Evolutionary conservation across 2,113 vertebrate genomes (phyloP).

Genomic region (Chaetodon trifascialis): DNA sequence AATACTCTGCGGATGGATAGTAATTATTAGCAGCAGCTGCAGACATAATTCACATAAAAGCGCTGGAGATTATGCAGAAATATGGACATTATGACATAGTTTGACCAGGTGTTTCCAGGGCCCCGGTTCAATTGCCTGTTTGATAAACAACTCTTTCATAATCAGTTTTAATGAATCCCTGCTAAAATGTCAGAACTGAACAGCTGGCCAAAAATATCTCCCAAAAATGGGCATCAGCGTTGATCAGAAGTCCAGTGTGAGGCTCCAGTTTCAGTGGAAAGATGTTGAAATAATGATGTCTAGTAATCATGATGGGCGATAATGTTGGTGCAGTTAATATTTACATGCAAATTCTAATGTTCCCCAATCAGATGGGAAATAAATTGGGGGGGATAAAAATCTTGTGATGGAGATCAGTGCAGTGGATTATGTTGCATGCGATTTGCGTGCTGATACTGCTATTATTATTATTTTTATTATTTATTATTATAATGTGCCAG

Average conservation of each 20-base stretch:
- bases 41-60: not conserved
- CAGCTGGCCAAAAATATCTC: not conserved
- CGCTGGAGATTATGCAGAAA: not conserved
- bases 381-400: slow-evolving; percentile 34
- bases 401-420: slow-evolving; percentile 15
- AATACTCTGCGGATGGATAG: not conserved
- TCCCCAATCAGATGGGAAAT: slow-evolving; percentile 48
- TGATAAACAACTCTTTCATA: not conserved
- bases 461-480: not conserved
- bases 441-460: slow-evolving; percentile 23
- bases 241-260: not conserved
- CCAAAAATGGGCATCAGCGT: not conserved
- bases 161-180: slow-evolving; percentile 1
- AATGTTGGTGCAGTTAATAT: slow-evolving; percentile 36
- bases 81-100: not conserved
- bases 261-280: slow-evolving; percentile 16
- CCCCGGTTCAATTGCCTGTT: not conserved
- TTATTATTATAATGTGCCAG: slow-evolving; percentile 6
- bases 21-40: not conserved
- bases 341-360: slow-evolving; percentile 39
- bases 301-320: slow-evolving; percentile 37
- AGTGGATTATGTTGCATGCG: slow-evolving; percentile 29
- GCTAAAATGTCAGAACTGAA: slow-evolving; percentile 23
- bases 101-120: not conserved
- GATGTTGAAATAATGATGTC: slow-evolving; percentile 20